A percentile compares a stretch with the other conserved stretches of the same genome.
Evolutionary conservation across 2,797 vertebrate species (phyloP).

Genomic region (Sciurus vulgaris): DNA sequence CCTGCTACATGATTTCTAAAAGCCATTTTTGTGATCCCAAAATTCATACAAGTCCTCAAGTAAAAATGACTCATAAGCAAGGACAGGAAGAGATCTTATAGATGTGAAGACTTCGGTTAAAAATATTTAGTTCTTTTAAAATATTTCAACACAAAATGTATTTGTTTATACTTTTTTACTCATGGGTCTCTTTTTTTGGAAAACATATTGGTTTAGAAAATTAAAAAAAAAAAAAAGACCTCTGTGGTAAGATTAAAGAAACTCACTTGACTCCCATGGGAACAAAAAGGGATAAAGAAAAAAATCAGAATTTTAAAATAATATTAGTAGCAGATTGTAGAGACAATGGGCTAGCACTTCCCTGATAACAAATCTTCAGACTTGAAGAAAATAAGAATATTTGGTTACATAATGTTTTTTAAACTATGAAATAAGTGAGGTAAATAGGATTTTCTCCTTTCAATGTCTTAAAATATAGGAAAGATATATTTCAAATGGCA

Average conservation of each 20-base stretch:
- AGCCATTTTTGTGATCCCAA: neutral
- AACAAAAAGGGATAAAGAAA: neutral
- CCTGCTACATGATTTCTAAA: neutral
- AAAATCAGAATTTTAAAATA: conserved; percentile 25
- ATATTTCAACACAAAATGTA: neutral
- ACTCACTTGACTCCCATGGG: neutral
- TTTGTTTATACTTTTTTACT: neutral
- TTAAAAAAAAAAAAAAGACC: neutral
- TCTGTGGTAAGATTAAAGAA: neutral
- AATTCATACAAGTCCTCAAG: neutral
- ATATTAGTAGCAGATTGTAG: conserved; percentile 37
- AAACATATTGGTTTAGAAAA: conserved; percentile 34
- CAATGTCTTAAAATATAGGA: neutral
- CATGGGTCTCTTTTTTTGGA: neutral
- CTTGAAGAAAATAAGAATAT: conserved; percentile 20
- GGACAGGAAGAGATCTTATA: neutral
- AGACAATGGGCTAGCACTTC: neutral
- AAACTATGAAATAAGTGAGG: conserved; percentile 26
- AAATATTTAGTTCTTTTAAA: neutral
- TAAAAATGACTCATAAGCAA: conserved; percentile 11
- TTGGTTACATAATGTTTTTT: neutral
- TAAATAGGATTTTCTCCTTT: neutral
- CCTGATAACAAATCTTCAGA: neutral
- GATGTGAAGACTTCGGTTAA: neutral
- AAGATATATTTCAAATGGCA: conserved; percentile 45